Conservation (phyloP, 2,113 vertebrate genomes). For the Orycteropus afer region DNA sequence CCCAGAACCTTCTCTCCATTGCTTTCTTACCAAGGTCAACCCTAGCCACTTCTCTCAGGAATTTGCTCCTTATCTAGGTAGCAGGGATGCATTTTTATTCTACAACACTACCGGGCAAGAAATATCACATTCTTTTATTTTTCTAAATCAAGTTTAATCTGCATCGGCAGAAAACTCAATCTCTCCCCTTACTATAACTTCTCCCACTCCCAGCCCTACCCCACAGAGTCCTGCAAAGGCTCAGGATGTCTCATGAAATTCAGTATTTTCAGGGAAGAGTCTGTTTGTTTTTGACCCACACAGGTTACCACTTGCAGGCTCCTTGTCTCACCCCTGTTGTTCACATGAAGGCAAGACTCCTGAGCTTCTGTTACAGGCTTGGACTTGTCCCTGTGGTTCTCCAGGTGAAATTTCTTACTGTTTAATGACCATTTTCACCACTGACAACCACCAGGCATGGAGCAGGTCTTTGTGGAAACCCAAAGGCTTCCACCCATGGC, state of each 20-base stretch:
- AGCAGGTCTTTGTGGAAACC: too few relatives aligned
- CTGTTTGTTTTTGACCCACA: not conserved
- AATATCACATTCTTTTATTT: constrained; percentile 47
- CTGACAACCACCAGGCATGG: not conserved
- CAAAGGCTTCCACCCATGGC: not conserved
- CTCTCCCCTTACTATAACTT: not conserved
- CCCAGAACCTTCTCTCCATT: not conserved
- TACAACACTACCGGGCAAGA: not conserved
- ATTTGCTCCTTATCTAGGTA: constrained; percentile 52
- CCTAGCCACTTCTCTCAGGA: not conserved
- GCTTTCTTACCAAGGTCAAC: constrained; percentile 63
- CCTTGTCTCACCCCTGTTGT: not conserved
- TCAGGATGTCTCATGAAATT: not conserved
- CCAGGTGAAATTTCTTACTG: not conserved
- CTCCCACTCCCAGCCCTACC: not conserved
- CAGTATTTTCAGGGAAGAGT: not conserved
- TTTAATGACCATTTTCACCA: fast-evolving
- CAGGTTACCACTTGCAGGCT: not conserved
- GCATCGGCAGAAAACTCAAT: constrained; percentile 12
- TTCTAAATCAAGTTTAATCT: constrained; percentile 41
- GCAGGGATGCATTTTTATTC: constrained; percentile 40
- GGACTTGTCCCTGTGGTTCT: not conserved
- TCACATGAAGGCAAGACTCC: not conserved
- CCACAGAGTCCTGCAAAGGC: not conserved
- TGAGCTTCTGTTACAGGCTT: not conserved